Conservation (phyloP, 2,113 vertebrate genomes). For the Pygoscelis antarcticus region DNA sequence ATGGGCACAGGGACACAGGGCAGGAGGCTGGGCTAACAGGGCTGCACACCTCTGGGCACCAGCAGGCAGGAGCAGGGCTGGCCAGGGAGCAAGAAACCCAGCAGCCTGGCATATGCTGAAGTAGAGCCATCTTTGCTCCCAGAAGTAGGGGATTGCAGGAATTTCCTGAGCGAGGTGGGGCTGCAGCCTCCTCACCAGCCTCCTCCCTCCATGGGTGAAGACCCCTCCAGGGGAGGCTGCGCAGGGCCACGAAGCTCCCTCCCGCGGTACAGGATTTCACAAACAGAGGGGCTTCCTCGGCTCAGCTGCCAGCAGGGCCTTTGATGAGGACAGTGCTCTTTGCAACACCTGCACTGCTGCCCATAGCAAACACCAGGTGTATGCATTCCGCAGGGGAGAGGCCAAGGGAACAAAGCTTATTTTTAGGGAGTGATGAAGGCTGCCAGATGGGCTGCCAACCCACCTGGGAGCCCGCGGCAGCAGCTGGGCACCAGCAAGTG, state of each 20-base stretch:
- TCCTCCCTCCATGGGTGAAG: neutral
- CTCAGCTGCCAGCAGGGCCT: neutral
- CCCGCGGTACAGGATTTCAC: neutral
- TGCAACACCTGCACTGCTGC: fast-evolving
- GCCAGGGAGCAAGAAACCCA: neutral
- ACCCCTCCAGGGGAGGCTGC: neutral
- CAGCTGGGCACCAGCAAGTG: neutral
- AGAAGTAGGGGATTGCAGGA: neutral
- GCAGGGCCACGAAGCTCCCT: fast-evolving
- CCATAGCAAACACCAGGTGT: neutral
- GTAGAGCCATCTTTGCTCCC: neutral
- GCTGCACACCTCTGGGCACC: neutral
- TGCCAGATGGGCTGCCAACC: neutral
- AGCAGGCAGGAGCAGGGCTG: neutral
- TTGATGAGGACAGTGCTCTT: neutral
- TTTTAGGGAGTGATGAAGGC: neutral
- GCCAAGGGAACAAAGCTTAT: neutral
- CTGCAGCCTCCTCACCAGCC: neutral
- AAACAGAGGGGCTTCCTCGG: neutral
- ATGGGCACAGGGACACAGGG: neutral
- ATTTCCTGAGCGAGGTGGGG: neutral
- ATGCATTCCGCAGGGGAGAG: fast-evolving
- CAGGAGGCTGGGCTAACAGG: neutral
- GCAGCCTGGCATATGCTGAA: neutral
- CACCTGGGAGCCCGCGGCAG: neutral